Evolutionary conservation across 2,113 vertebrate species (phyloP).

Genomic region (Oreotrochilus melanogaster): DNA sequence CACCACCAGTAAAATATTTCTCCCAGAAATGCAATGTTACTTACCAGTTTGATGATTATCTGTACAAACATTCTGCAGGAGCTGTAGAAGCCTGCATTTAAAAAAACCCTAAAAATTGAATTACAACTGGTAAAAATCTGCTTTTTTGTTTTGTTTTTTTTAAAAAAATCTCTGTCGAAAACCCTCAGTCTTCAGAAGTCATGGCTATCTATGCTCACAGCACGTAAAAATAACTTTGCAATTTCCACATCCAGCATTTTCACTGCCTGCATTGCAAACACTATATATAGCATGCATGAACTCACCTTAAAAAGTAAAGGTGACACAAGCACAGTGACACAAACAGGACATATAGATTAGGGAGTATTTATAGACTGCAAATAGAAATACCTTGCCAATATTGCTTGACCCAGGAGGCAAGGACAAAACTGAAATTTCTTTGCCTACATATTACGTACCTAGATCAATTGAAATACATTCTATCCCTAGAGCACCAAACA

Average conservation of each 20-base stretch:
- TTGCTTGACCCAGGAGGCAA: background rate
- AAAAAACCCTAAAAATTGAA: background rate
- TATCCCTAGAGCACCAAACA: background rate
- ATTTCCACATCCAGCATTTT: background rate
- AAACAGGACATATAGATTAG: constrained; percentile 28
- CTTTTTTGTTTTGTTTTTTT: background rate
- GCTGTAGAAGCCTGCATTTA: background rate
- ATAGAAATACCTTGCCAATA: background rate
- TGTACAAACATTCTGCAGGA: background rate
- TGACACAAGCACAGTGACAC: constrained; percentile 11
- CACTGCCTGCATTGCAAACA: background rate
- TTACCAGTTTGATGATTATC: background rate
- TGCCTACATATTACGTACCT: background rate
- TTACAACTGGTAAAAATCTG: background rate
- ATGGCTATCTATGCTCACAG: background rate
- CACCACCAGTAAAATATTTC: background rate
- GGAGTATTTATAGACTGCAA: constrained; percentile 43
- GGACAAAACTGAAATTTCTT: background rate
- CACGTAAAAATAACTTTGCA: background rate
- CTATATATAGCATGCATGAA: constrained; percentile 8
- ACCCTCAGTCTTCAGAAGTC: background rate
- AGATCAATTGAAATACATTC: background rate
- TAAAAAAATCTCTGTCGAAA: background rate
- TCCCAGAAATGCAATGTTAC: background rate
- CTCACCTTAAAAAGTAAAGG: background rate